These are phyloP conservation scores for Erpobdella octoculata DNA, from an alignment of 2,888 invertebrate species.

Conservation along the genomic window DNA sequence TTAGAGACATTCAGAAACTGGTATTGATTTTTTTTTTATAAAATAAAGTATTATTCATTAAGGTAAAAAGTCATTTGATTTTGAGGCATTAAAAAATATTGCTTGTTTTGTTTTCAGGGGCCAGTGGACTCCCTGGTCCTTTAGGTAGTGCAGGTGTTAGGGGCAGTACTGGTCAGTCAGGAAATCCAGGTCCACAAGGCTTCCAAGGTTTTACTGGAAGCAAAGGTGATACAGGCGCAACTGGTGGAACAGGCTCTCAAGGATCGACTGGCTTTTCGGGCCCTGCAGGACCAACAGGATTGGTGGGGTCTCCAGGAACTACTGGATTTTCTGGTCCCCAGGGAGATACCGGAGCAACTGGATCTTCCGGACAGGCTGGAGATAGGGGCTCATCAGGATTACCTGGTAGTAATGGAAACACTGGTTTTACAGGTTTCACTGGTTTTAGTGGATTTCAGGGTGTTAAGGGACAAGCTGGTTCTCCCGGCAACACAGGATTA, in stretches of 20 bases:
- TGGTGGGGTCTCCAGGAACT: slow-evolving; percentile 26
- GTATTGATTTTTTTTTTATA: neutral
- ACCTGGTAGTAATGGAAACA: slow-evolving; percentile 17
- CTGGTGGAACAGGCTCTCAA: slow-evolving; percentile 22
- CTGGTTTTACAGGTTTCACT: slow-evolving; percentile 25
- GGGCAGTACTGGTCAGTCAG: slow-evolving; percentile 29
- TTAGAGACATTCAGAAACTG: neutral
- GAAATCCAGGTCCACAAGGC: slow-evolving; percentile 28
- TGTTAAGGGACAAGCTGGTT: slow-evolving; percentile 56
- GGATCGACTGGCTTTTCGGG: slow-evolving; percentile 26
- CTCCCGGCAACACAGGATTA: slow-evolving; percentile 52
- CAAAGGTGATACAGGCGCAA: slow-evolving; percentile 56
- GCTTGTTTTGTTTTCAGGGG: neutral
- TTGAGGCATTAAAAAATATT: neutral
- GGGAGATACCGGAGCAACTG: slow-evolving; percentile 19
- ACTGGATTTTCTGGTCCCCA: slow-evolving; percentile 20
- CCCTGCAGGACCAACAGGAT: slow-evolving; percentile 34
- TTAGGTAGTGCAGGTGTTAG: slow-evolving; percentile 25
- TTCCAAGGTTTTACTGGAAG: slow-evolving; percentile 25
- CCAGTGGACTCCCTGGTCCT: slow-evolving; percentile 28
- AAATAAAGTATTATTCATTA: neutral
- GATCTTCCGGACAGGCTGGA: slow-evolving; percentile 25
- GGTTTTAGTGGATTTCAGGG: slow-evolving; percentile 47
- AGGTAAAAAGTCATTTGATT: neutral
- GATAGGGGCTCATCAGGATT: slow-evolving; percentile 25